These are phyloP conservation scores for Euphonia xanthogaster DNA, from an alignment of 2,797 vertebrate species.

Conservation along the genomic window DNA sequence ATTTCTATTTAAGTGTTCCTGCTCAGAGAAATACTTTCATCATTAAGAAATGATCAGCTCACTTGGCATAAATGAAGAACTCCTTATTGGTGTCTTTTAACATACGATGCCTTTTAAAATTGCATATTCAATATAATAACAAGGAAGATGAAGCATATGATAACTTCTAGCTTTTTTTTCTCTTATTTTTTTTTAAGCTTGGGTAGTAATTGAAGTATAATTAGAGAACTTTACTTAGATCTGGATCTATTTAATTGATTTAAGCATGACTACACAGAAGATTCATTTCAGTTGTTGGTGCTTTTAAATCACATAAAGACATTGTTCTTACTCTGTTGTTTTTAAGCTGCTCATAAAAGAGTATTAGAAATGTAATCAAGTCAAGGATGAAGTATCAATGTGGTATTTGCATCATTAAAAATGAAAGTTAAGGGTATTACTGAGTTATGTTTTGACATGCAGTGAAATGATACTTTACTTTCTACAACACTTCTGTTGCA, in stretches of 20 bases:
- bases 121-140: slow-evolving; percentile 1
- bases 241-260: slow-evolving; percentile 54
- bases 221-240: slow-evolving; percentile 32
- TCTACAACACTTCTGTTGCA: neutral
- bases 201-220: slow-evolving; percentile 29
- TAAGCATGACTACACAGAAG: neutral
- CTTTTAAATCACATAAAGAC: neutral
- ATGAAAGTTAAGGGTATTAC: neutral
- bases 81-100: slow-evolving; percentile 53
- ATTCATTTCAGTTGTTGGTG: neutral
- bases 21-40: slow-evolving; percentile 48
- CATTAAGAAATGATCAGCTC: slow-evolving; percentile 34
- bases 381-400: neutral
- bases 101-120: neutral
- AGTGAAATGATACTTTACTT: neutral
- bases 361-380: slow-evolving; percentile 11
- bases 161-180: neutral
- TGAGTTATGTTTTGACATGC: neutral
- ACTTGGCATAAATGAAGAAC: slow-evolving; percentile 44
- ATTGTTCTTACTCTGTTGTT: neutral
- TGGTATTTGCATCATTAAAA: neutral
- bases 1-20: slow-evolving; percentile 42
- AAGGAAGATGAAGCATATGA: slow-evolving; percentile 22
- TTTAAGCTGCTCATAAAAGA: neutral
- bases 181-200: slow-evolving; percentile 8